Evolutionary conservation across 2,888 invertebrate genomes (phyloP).

Genomic region (Sinotaia quadrata): DNA sequence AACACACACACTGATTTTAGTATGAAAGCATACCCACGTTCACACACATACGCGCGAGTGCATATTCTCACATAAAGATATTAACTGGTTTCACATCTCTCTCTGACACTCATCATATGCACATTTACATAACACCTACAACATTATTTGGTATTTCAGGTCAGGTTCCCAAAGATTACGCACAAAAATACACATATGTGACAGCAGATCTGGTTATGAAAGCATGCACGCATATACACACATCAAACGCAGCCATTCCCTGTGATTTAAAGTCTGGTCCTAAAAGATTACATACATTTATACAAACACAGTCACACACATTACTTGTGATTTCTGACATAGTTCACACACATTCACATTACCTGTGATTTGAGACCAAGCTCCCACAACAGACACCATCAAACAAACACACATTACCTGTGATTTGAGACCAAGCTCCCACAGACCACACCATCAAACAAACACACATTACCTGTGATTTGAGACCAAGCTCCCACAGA

Average conservation of each 20-base stretch:
- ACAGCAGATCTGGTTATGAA: neutral
- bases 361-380: neutral
- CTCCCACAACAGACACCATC: neutral
- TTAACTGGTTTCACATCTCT: too few relatives aligned
- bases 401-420: constrained; percentile 11
- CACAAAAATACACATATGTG: neutral
- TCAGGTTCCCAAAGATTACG: neutral
- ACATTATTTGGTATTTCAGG: too few relatives aligned
- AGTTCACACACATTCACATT: neutral
- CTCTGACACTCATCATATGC: too few relatives aligned
- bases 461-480: too few relatives aligned
- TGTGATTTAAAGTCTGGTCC: neutral
- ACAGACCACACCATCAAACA: constrained; percentile 17
- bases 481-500: neutral
- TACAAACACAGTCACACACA: neutral
- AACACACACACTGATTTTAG: neutral
- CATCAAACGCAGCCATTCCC: neutral
- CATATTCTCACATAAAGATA: too few relatives aligned
- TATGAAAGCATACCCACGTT: neutral
- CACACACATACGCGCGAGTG: too few relatives aligned
- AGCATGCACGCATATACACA: neutral
- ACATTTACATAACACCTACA: too few relatives aligned
- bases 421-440: constrained; percentile 17
- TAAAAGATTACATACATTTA: neutral
- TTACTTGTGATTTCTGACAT: too few relatives aligned